Evolutionary conservation across 2,888 invertebrate species (phyloP).

Genomic region (Druceiella hillmani): DNA sequence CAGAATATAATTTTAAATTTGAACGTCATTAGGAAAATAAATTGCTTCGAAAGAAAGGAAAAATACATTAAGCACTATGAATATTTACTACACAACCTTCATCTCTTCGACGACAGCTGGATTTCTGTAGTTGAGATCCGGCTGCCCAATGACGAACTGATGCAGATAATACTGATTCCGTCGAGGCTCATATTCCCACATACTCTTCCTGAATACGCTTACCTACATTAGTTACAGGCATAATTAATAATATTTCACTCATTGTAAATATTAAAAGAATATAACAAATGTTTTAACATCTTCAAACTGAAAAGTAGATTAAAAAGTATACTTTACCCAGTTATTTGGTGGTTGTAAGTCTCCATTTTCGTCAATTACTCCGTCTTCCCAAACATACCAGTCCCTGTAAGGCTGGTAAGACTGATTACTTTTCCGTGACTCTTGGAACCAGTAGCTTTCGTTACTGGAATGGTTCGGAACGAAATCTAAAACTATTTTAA

Average conservation of each 20-base stretch:
- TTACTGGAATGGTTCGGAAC: constrained; percentile 77
- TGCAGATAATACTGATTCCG: constrained; percentile 70
- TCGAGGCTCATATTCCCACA: constrained; percentile 65
- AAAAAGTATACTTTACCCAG: constrained; percentile 62
- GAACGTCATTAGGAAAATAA: too few species aligned
- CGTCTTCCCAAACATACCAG: constrained; percentile 72
- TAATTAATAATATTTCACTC: too few species aligned
- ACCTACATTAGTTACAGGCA: too few species aligned
- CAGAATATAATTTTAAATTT: too few species aligned
- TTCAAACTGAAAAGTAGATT: too few species aligned
- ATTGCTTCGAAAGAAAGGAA: too few species aligned
- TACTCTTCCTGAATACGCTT: constrained; percentile 60
- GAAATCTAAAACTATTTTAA: constrained; percentile 60
- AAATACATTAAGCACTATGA: too few species aligned
- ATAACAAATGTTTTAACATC: too few species aligned
- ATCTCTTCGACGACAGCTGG: constrained; percentile 56
- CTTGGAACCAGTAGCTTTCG: constrained; percentile 79
- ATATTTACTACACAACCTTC: too few species aligned
- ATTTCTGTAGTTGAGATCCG: constrained; percentile 71
- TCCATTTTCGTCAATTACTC: constrained; percentile 43
- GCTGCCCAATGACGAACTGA: constrained; percentile 65
- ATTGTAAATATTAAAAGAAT: too few species aligned
- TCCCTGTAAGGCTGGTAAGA: constrained; percentile 59
- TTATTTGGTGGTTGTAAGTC: constrained; percentile 61
- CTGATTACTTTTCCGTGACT: constrained; percentile 55